Percentiles rank a stretch among this genome's conserved stretches.
Conservation (phyloP, 2,888 invertebrate genomes). For the Chrysodeixis includens region DNA sequence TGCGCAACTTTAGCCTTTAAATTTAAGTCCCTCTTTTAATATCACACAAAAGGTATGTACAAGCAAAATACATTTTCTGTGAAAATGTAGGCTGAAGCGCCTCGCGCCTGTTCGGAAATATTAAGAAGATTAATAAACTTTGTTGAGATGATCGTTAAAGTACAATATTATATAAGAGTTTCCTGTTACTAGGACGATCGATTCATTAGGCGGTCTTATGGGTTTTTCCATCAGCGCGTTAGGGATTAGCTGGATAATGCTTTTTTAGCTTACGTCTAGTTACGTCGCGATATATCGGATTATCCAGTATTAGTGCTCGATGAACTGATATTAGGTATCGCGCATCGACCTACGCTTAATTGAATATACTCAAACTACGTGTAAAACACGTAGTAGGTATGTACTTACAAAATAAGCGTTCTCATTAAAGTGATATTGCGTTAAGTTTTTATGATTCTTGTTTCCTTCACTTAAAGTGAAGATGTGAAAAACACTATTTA, state of each 20-base stretch:
- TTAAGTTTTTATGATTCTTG: too few relatives aligned
- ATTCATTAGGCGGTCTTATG: constrained; percentile 55
- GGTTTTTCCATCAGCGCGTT: constrained; percentile 52
- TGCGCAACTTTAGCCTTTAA: constrained; percentile 17
- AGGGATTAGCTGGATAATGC: constrained; percentile 58
- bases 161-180: constrained; percentile 51
- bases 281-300: constrained; percentile 53
- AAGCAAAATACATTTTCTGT: constrained; percentile 38
- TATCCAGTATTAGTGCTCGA: constrained; percentile 58
- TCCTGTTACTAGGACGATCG: constrained; percentile 58
- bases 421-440: too few relatives aligned
- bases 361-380: not conserved
- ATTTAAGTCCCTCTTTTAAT: constrained; percentile 23
- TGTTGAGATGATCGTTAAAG: constrained; percentile 51
- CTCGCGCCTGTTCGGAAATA: constrained; percentile 41
- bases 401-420: too few relatives aligned
- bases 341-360: constrained; percentile 30
- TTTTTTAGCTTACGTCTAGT: constrained; percentile 50
- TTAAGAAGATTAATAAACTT: constrained; percentile 56
- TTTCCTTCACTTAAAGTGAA: too few relatives aligned
- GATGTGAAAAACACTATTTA: too few relatives aligned
- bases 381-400: too few relatives aligned
- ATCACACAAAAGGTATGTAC: constrained; percentile 25
- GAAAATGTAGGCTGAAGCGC: constrained; percentile 34
- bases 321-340: constrained; percentile 58